Base-by-base conservation (phyloP, 2,888 invertebrate species). In the Ernsta delagoae region DNA sequence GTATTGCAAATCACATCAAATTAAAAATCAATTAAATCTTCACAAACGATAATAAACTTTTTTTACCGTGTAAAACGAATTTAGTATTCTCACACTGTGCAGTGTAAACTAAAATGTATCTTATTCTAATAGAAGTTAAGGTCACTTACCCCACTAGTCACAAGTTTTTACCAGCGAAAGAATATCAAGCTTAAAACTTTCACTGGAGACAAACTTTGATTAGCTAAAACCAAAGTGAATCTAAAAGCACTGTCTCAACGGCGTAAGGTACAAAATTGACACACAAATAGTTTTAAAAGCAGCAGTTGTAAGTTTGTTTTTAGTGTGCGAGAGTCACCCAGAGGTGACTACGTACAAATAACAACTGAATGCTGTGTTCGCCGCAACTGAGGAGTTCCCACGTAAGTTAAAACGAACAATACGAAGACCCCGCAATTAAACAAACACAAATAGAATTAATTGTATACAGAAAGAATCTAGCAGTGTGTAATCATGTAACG, bases 371-470 rank as follows among this genome's bases (percentile, higher is more conserved):
- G 67, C 16, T 61, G 50, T 63, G 71, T 45, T 65, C 50, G n/a
- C n/a, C 54, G 45, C 24, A 50, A 39, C 59, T 39, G 53, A 59
- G 65, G 59, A 62, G 57, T 71, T 72, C 72, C 62, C 71, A 71
- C 72, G 61, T 34, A 70, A 65, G 48, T 65, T 59, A 56, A 59
- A 45, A 62, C 54, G 65, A 71, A 73, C 73, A 73, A 73, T 73
- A 70, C 71, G 36, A 70, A 70, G 41, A 53, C 64, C 48, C 57
- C 54, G 68, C 65, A 71, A 72, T 72, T 71, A 70, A 70, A 72
- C 67, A 70, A 70, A 72, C 67, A 64, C 69, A 63, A 69, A 69
- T 72, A 71, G 67, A 70, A 65, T 68, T 72, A 72, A 72, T 71
- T 70, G 64, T 57, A 53, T 53, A 68, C 70, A 65, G 67, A 62